Percentiles rank a stretch among this genome's conserved stretches.
Evolutionary conservation across 2,113 vertebrate genomes (phyloP).

Genomic region (Neogobius melanostomus): DNA sequence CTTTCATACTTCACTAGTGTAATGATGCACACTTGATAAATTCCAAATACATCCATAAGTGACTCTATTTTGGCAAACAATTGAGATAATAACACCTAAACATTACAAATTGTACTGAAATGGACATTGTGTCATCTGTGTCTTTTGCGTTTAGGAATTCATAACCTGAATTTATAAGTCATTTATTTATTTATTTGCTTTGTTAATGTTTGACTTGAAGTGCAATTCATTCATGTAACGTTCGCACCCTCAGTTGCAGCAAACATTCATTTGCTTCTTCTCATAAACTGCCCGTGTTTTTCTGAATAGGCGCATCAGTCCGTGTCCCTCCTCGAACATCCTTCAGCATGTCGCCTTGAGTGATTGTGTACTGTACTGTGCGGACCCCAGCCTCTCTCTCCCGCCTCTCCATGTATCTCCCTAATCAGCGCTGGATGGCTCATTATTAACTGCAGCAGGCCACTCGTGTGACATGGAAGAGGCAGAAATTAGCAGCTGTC

Average conservation of each 20-base stretch:
- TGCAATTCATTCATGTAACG: too few relatives aligned
- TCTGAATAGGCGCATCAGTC: slow-evolving; percentile 39
- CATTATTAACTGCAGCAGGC: slow-evolving; percentile 93
- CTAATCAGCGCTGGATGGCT: slow-evolving; percentile 93
- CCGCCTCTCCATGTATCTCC: slow-evolving; percentile 78
- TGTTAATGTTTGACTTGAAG: too few relatives aligned
- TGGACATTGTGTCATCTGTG: too few relatives aligned
- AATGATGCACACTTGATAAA: slow-evolving; percentile 44
- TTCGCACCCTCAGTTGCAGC: background rate
- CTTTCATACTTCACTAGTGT: slow-evolving; percentile 59
- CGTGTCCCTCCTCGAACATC: slow-evolving; percentile 17
- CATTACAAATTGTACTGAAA: background rate
- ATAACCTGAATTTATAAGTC: background rate
- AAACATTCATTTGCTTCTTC: background rate
- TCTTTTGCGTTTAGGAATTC: too few relatives aligned
- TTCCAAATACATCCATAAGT: too few relatives aligned
- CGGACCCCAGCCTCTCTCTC: slow-evolving; percentile 75
- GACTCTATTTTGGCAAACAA: background rate
- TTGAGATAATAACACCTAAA: background rate
- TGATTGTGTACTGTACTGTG: slow-evolving; percentile 62
- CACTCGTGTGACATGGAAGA: slow-evolving; percentile 92
- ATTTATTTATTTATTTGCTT: too few relatives aligned
- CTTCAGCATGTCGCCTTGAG: slow-evolving; percentile 58
- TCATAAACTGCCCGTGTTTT: background rate
- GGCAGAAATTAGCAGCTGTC: slow-evolving; percentile 98